Evolutionary conservation across 2,113 vertebrate genomes (phyloP), one percentile per base, ranked within the genome.

Genomic region (Phyllopteryx taeniolatus): DNA sequence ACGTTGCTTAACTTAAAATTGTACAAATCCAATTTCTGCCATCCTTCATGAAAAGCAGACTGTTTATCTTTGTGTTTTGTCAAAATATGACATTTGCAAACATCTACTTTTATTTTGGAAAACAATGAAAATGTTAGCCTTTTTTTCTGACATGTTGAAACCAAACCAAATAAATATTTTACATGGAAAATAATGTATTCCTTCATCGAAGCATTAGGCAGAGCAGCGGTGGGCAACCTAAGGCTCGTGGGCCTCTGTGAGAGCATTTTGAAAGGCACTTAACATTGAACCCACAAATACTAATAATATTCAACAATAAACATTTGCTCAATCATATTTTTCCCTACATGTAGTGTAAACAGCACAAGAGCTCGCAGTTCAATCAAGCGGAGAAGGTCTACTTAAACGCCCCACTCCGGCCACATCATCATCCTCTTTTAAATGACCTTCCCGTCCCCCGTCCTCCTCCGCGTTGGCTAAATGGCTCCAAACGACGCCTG

Each of bases 391-490:
- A 81, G 70, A 39, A 83, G 76, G 77, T 68, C 73, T 76, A 80
- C 81, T 89, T 83, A 77, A 80, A 82, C 79, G 59, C 74, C 69
- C 68, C 63, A 65, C 64, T 6, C 62, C 20, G 75, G 57, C 80
- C 66, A 66, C 83, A 81, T 83, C 82, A 79, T 83, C 85, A 74
- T 86, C 86, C 76, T 87, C 77, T 86, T 67, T 75, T 73, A 74
- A 75, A 80, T 84, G 83, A 87, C 87, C 86, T 89, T 83, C 72
- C 75, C 78, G 68, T 70, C 65, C 74, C 68, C 35, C 11, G 70
- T 78, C 83, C 74, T 66, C 75, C 72, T 68, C 71, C 71, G 75
- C 76, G 53, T 81, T 71, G 62, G 83, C 76, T 81, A 88, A 89
- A 88, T 85, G 62, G 60, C 83, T 84, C 81, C 75, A 85, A 91